Conservation (phyloP, 1,140 invertebrate genomes). For the Cyphomyrmex costatus region DNA sequence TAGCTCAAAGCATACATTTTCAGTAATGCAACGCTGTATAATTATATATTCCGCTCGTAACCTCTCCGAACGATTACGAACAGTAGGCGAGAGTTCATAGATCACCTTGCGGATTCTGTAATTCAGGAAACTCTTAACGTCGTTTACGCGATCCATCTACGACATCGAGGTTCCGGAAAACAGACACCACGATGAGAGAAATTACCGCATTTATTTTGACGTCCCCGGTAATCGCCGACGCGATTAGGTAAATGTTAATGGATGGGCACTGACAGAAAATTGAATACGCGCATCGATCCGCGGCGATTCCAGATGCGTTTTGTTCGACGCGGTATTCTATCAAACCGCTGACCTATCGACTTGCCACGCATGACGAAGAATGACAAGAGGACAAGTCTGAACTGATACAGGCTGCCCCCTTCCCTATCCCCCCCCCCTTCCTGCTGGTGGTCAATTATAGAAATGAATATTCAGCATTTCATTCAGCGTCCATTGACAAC, state of each 20-base stretch:
- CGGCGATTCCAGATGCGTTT: constrained; percentile 62
- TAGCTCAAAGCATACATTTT: background rate
- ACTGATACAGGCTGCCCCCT: constrained; percentile 32
- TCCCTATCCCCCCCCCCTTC: too few species aligned
- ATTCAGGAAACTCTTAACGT: constrained; percentile 68
- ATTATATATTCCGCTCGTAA: constrained; percentile 40
- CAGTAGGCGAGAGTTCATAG: constrained; percentile 60
- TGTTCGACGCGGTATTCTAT: constrained; percentile 58
- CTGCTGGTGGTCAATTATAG: constrained; percentile 66
- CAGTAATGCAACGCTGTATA: constrained; percentile 5
- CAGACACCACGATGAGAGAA: constrained; percentile 32
- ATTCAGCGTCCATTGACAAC: constrained; percentile 71
- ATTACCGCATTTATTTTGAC: constrained; percentile 76
- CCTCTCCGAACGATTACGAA: constrained; percentile 4
- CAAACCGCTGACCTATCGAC: constrained; percentile 71
- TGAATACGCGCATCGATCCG: constrained; percentile 77
- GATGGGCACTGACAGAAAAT: constrained; percentile 72
- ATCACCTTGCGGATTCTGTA: constrained; percentile 68
- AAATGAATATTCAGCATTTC: constrained; percentile 71
- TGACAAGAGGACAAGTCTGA: constrained; percentile 57
- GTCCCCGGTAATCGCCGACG: constrained; percentile 60
- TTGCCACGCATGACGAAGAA: constrained; percentile 29
- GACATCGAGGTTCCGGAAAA: constrained; percentile 57
- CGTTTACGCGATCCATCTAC: constrained; percentile 55
- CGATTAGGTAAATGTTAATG: constrained; percentile 70